A percentile compares a stretch with the other conserved stretches of the same genome.
Conservation (phyloP, 2,113 vertebrate species). For the Butorides virescens region DNA sequence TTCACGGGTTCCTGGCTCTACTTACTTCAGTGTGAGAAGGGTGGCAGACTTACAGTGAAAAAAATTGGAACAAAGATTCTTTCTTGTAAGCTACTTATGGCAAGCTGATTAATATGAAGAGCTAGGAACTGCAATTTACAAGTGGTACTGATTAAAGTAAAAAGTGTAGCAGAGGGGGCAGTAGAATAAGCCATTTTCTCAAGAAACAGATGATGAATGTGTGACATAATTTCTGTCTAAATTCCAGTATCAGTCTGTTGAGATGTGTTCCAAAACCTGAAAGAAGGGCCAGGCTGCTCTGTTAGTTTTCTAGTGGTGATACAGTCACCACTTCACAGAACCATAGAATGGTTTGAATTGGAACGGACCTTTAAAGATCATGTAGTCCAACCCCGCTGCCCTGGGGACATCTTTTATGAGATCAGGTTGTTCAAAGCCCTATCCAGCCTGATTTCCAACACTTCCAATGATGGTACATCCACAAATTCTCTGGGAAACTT, state of each 20-base stretch:
- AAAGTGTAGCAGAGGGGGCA: neutral
- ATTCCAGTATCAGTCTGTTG: neutral
- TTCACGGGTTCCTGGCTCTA: neutral
- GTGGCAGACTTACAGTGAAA: neutral
- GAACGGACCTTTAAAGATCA: neutral
- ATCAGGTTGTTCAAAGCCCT: neutral
- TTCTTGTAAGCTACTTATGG: neutral
- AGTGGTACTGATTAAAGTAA: neutral
- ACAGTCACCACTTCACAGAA: neutral
- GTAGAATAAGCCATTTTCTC: neutral
- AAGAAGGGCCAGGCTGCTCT: neutral
- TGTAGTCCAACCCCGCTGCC: neutral
- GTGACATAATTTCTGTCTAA: neutral
- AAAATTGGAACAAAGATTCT: neutral
- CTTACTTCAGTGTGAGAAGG: neutral
- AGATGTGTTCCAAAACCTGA: neutral
- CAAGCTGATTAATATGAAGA: neutral
- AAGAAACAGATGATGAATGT: neutral
- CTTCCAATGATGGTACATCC: neutral
- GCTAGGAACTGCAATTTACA: neutral
- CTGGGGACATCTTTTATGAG: neutral
- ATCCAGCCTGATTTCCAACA: neutral
- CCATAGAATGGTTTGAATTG: neutral
- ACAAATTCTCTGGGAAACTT: neutral
- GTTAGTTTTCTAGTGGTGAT: neutral